A percentile compares a stretch with the other conserved stretches of the same genome.
These are phyloP conservation scores for Dolichallabes microphthalmus DNA, from an alignment of 2,113 vertebrate genomes.

Conservation along the genomic window DNA sequence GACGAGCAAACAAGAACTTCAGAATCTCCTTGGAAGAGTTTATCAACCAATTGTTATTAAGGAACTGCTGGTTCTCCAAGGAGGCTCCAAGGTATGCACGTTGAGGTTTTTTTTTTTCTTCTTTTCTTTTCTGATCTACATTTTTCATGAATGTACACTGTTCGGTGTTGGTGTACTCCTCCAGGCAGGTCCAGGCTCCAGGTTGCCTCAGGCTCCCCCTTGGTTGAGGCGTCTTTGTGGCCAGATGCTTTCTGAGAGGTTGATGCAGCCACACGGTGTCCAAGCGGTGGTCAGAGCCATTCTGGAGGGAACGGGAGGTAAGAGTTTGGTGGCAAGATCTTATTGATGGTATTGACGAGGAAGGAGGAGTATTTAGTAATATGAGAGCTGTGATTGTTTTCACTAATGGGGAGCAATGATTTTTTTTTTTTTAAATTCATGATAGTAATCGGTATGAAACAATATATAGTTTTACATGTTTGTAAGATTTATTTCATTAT, in stretches of 20 bases:
- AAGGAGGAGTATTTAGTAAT: background rate
- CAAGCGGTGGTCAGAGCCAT: conserved; percentile 86
- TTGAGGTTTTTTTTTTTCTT: background rate
- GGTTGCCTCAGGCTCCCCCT: conserved; percentile 63
- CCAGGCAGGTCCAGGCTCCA: conserved; percentile 47
- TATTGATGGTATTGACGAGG: background rate
- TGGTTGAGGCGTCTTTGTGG: conserved; percentile 91
- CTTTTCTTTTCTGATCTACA: background rate
- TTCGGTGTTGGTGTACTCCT: background rate
- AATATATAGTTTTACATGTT: background rate
- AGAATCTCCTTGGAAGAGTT: conserved; percentile 76
- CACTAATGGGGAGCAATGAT: background rate
- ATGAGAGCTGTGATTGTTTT: background rate
- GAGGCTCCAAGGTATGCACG: conserved; percentile 78
- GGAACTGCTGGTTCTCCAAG: conserved; percentile 89
- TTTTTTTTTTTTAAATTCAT: background rate
- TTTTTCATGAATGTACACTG: background rate
- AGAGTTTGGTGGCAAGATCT: conserved; percentile 36
- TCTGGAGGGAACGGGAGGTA: conserved; percentile 84
- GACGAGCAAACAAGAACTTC: conserved; percentile 71
- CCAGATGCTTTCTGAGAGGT: conserved; percentile 84
- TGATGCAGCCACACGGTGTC: conserved; percentile 82
- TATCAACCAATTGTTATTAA: conserved; percentile 88
- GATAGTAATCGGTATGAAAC: background rate
- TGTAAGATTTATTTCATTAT: background rate